Conservation (phyloP, 2,113 vertebrate species). For the Sebastes fasciatus region DNA sequence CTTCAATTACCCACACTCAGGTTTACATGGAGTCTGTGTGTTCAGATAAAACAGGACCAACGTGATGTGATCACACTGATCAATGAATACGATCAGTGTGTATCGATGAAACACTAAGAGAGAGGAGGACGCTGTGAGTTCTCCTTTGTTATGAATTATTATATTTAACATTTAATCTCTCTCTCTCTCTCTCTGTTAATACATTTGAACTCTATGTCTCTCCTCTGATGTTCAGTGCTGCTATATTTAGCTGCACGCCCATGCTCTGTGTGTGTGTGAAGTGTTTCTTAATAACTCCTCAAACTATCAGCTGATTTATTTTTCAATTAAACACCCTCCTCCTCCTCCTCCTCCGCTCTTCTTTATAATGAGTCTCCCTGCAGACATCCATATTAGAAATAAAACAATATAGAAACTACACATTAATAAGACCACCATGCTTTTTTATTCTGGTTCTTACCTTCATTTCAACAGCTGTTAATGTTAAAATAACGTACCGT, state of each 20-base stretch:
- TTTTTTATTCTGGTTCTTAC: background rate
- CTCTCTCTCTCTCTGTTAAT: background rate
- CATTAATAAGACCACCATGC: too few relatives aligned
- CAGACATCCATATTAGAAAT: background rate
- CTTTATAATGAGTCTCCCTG: background rate
- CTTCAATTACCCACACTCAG: background rate
- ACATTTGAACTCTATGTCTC: background rate
- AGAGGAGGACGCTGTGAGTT: too few relatives aligned
- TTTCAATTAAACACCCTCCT: background rate
- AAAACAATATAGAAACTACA: too few relatives aligned
- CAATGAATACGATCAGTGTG: too few relatives aligned
- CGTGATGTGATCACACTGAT: background rate
- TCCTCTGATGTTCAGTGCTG: background rate
- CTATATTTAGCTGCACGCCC: constrained; percentile 3
- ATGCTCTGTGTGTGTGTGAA: background rate
- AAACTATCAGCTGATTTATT: constrained; percentile 14
- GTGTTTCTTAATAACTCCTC: constrained; percentile 18
- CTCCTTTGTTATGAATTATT: background rate
- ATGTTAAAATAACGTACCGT: background rate
- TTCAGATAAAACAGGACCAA: background rate
- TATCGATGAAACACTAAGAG: too few relatives aligned
- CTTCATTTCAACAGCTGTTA: background rate
- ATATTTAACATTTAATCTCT: too few relatives aligned
- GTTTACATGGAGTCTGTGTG: background rate
- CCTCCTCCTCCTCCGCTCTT: background rate